Percentiles rank a stretch among this genome's conserved stretches.
Evolutionary conservation across 1,140 invertebrate genomes (phyloP).

Genomic region (Lepidotrigona ventralis): DNA sequence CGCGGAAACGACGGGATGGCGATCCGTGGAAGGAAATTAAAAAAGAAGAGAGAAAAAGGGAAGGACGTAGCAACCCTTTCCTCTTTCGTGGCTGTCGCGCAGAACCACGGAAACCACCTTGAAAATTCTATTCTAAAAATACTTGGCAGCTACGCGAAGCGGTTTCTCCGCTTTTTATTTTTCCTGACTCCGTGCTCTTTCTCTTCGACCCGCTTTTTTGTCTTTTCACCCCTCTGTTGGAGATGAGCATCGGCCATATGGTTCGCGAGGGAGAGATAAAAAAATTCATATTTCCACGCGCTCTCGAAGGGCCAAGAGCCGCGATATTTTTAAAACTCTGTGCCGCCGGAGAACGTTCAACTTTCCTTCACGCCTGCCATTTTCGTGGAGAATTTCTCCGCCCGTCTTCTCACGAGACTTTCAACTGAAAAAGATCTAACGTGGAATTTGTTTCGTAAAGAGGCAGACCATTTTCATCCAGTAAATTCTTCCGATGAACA

Average conservation of each 20-base stretch:
- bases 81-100: constrained; percentile 41
- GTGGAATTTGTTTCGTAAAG: not conserved
- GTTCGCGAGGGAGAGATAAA: constrained; percentile 63
- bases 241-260: constrained; percentile 64
- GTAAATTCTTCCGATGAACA: too few relatives aligned
- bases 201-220: constrained; percentile 55
- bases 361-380: constrained; percentile 34
- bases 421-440: not conserved
- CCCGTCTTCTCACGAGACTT: not conserved
- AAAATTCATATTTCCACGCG: constrained; percentile 74
- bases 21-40: constrained; percentile 8
- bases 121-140: constrained; percentile 64
- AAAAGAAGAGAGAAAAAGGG: not conserved
- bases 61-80: constrained; percentile 56
- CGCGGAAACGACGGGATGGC: constrained; percentile 51
- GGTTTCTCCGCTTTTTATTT: constrained; percentile 46
- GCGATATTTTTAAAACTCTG: constrained; percentile 61
- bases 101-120: constrained; percentile 59
- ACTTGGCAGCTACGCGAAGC: constrained; percentile 15
- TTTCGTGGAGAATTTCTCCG: constrained; percentile 37
- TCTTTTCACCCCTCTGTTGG: constrained; percentile 48
- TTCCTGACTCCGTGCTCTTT: constrained; percentile 6
- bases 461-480: too few relatives aligned
- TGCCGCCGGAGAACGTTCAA: constrained; percentile 52
- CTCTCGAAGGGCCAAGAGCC: constrained; percentile 66